phyloP scores from a whole-genome alignment of 1,140 invertebrate genomes.

The Danaus plexippus region DNA sequence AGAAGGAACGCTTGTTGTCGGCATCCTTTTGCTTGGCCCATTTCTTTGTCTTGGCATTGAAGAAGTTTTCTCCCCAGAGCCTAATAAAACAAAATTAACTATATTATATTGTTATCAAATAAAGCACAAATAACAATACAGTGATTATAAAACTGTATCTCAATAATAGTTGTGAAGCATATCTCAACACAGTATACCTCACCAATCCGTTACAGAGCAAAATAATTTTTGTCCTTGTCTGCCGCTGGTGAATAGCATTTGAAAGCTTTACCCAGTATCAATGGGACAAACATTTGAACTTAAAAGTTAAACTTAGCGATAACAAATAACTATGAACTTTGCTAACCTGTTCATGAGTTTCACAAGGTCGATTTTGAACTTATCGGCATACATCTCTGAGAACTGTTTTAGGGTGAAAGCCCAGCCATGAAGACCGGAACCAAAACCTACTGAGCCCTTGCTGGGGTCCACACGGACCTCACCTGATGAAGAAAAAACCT shows the following conservation, averaged over 20 bases:
- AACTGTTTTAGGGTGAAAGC: slow-evolving; percentile 99
- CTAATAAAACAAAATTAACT: slow-evolving; percentile 32
- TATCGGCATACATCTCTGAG: slow-evolving; percentile 98
- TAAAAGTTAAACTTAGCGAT: not conserved
- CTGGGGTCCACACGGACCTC: slow-evolving; percentile 97
- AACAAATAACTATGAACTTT: not conserved
- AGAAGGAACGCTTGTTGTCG: slow-evolving; percentile 97
- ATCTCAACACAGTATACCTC: slow-evolving; percentile 24
- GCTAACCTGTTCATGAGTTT: slow-evolving; percentile 93
- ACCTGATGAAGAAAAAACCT: slow-evolving; percentile 33
- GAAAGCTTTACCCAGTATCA: slow-evolving; percentile 60
- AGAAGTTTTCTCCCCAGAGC: slow-evolving; percentile 99
- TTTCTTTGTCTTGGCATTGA: slow-evolving; percentile 97
- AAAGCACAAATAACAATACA: not conserved
- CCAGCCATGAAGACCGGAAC: slow-evolving; percentile 99
- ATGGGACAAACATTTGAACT: slow-evolving; percentile 35
- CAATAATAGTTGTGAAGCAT: slow-evolving; percentile 39
- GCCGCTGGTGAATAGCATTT: slow-evolving; percentile 56
- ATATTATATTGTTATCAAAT: not conserved
- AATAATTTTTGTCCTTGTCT: slow-evolving; percentile 56
- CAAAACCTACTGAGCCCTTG: slow-evolving; percentile 99
- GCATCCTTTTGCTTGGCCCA: slow-evolving; percentile 93
- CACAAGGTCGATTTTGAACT: slow-evolving; percentile 97
- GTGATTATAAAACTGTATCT: slow-evolving; percentile 32
- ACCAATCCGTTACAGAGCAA: slow-evolving; percentile 36